Evolutionary conservation across 2,113 vertebrate species (phyloP).

Genomic region (Mastomys natalensis): DNA sequence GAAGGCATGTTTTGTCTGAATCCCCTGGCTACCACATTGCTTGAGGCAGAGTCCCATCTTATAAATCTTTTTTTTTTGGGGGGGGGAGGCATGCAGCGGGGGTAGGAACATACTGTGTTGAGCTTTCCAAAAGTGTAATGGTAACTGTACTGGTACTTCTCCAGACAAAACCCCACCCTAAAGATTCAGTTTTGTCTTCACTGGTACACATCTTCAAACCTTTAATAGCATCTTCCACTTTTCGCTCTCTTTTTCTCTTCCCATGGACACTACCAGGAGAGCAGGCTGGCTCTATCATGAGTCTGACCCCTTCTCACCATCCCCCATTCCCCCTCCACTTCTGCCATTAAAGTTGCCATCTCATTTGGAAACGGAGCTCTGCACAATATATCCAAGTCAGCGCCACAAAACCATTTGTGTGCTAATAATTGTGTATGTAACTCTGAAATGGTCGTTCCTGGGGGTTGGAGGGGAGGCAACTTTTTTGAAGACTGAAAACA

Average conservation of each 20-base stretch:
- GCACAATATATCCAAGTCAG: neutral
- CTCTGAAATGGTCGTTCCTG: neutral
- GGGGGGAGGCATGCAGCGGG: rapidly evolving
- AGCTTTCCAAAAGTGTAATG: slow-evolving; percentile 52
- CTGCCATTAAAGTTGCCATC: neutral
- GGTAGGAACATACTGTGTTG: neutral
- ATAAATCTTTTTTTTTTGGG: slow-evolving; percentile 22
- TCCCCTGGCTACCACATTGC: slow-evolving; percentile 16
- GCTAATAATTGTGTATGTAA: neutral
- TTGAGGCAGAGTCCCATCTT: slow-evolving; percentile 39
- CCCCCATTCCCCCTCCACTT: neutral
- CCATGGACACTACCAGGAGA: neutral
- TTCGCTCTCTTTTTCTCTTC: neutral
- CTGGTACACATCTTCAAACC: neutral
- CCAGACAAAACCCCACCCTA: neutral
- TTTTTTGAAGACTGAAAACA: neutral
- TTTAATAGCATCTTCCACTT: neutral
- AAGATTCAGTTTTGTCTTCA: neutral
- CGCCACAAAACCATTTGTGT: neutral
- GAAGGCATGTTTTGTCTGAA: slow-evolving; percentile 50
- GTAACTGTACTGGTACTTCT: slow-evolving; percentile 15
- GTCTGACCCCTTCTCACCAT: neutral
- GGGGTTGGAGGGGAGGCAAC: rapidly evolving
- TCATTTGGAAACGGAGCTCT: neutral
- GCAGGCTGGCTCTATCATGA: neutral